A percentile compares a stretch with the other conserved stretches of the same genome.
Evolutionary conservation across 1,140 invertebrate species (phyloP).

Genomic region (Zophobas morio): DNA sequence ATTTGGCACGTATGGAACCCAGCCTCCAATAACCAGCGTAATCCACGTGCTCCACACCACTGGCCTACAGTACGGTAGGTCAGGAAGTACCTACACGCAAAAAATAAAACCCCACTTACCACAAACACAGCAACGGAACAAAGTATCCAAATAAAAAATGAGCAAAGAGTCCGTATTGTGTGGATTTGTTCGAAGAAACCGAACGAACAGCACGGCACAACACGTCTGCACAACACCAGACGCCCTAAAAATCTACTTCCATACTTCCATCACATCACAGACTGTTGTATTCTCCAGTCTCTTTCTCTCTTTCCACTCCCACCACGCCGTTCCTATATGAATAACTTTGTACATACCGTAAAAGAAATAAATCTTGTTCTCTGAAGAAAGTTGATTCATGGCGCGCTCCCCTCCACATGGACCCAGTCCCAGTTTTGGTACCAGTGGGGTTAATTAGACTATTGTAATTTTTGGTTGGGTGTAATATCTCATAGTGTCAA

Average conservation of each 20-base stretch:
- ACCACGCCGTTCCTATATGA: slow-evolving; percentile 28
- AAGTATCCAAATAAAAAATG: no score
- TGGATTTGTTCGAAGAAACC: no score
- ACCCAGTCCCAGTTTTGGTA: not conserved
- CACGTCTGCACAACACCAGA: slow-evolving; percentile 23
- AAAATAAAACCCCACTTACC: not conserved
- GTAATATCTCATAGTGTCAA: no score
- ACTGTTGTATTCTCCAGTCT: slow-evolving; percentile 42
- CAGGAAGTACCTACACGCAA: not conserved
- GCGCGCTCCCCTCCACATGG: not conserved
- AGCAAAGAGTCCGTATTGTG: no score
- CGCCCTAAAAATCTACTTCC: slow-evolving; percentile 48
- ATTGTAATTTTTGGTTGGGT: no score
- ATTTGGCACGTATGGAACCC: no score
- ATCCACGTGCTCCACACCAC: not conserved
- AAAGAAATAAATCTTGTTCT: slow-evolving; percentile 40
- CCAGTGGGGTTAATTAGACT: not conserved
- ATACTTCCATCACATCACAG: slow-evolving; percentile 42
- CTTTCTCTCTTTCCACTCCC: slow-evolving; percentile 20
- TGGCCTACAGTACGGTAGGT: not conserved
- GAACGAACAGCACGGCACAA: not conserved
- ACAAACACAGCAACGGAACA: not conserved
- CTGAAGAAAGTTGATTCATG: slow-evolving; percentile 46
- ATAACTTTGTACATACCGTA: slow-evolving; percentile 32
- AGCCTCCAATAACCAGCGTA: not conserved